phyloP scores from a whole-genome alignment of 2,888 invertebrate genomes.

The Rosalia funebris region DNA sequence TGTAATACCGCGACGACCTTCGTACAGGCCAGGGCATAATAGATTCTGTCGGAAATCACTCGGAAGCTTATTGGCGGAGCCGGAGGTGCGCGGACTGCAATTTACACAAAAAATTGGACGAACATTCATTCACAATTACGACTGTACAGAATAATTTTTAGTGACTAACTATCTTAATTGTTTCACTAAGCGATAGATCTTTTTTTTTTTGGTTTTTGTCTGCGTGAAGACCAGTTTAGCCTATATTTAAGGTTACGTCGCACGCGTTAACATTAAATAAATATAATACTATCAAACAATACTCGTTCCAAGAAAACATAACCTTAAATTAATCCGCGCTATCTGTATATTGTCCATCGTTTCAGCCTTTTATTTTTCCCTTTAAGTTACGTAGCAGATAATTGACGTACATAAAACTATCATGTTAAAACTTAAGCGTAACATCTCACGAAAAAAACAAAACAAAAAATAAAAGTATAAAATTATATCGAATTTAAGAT shows the following conservation, averaged over 20 bases:
- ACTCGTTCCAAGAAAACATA: not conserved
- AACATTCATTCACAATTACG: slow-evolving; percentile 45
- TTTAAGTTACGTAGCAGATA: not conserved
- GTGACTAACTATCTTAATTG: slow-evolving; percentile 31
- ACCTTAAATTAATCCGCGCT: not conserved
- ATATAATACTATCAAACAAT: slow-evolving; percentile 29
- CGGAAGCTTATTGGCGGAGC: not conserved
- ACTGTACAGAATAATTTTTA: slow-evolving; percentile 44
- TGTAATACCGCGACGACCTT: too few relatives aligned
- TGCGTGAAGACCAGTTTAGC: slow-evolving; percentile 39
- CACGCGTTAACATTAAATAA: slow-evolving; percentile 11
- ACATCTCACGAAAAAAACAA: not conserved
- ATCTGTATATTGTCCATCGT: slow-evolving; percentile 7
- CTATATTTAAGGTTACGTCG: not conserved
- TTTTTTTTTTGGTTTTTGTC: slow-evolving; percentile 32
- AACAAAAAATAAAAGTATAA: not conserved
- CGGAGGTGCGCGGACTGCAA: not conserved
- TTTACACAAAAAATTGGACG: slow-evolving; percentile 28
- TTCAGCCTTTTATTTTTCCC: slow-evolving; percentile 9
- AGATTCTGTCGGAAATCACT: too few relatives aligned
- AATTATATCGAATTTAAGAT: too few relatives aligned
- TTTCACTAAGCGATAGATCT: slow-evolving; percentile 37
- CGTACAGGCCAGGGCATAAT: not conserved
- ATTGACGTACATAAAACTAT: slow-evolving; percentile 4
- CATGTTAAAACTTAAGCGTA: slow-evolving; percentile 1